phyloP scores from a whole-genome alignment of 2,888 invertebrate species.

The Scrobipalpa costella region DNA sequence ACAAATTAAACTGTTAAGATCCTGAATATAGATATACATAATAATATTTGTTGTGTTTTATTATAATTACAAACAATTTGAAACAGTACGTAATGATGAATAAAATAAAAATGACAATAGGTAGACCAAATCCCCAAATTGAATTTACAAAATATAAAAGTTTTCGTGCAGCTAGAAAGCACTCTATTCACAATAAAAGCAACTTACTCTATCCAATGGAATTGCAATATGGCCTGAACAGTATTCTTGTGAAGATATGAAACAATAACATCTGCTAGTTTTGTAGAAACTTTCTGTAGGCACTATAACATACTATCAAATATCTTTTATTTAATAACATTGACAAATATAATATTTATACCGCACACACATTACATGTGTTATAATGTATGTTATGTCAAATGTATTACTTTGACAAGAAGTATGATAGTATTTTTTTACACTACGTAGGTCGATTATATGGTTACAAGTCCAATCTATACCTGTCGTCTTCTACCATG shows the following conservation, averaged over 20 bases:
- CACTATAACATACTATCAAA: no score
- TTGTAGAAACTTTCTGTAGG: not conserved
- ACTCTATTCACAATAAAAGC: not conserved
- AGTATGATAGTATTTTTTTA: no score
- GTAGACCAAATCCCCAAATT: not conserved
- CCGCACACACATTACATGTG: no score
- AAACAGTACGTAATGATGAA: no score
- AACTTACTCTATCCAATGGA: not conserved
- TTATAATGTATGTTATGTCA: no score
- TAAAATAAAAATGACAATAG: not conserved
- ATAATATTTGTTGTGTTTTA: constrained; percentile 54
- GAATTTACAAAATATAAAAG: not conserved
- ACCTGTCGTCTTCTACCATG: no score
- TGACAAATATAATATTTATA: no score
- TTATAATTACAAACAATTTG: constrained; percentile 33
- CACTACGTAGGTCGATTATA: no score
- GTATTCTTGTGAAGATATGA: not conserved
- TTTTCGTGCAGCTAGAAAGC: not conserved
- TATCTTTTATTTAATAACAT: no score
- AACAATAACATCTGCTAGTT: not conserved
- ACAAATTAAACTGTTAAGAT: constrained; percentile 77
- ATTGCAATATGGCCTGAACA: not conserved
- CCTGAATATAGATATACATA: constrained; percentile 68
- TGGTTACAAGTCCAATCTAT: no score
- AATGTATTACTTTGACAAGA: no score